A percentile compares a stretch with the other conserved stretches of the same genome.
Conservation (phyloP, 2,113 vertebrate species). For the Ursus arctos region DNA sequence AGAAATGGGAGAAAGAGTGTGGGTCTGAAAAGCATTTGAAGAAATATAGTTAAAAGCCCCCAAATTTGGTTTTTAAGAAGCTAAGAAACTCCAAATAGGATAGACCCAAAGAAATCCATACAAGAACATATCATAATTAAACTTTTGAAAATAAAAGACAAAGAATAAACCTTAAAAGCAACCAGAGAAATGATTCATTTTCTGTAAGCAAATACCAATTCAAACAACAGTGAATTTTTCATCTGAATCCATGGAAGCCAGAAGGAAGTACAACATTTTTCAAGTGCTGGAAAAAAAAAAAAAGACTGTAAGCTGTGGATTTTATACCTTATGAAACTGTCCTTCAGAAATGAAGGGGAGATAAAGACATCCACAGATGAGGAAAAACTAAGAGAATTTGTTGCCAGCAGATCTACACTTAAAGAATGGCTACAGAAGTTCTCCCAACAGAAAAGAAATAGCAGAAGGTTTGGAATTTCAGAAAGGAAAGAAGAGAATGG, state of each 20-base stretch:
- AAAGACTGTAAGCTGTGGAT: background rate
- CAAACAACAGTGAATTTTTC: background rate
- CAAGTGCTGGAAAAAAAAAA: background rate
- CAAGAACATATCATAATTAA: background rate
- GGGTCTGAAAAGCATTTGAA: background rate
- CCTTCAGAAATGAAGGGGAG: background rate
- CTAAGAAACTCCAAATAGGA: background rate
- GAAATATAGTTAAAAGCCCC: background rate
- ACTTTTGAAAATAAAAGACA: background rate
- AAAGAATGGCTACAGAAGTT: background rate
- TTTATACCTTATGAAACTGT: background rate
- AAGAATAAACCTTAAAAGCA: slow-evolving; percentile 28
- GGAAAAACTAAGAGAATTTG: background rate
- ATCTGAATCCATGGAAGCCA: background rate
- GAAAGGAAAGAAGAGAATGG: slow-evolving; percentile 14
- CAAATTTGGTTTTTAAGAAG: background rate
- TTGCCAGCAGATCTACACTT: background rate
- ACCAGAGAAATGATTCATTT: background rate
- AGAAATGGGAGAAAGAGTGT: background rate
- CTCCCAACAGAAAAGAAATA: background rate
- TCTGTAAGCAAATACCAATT: background rate
- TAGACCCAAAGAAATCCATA: slow-evolving; percentile 2
- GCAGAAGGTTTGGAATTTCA: background rate
- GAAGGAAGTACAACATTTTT: background rate
- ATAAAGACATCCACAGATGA: background rate